These are phyloP conservation scores for Bovichtus variegatus DNA, from an alignment of 2,797 vertebrate species.

Conservation along the genomic window DNA sequence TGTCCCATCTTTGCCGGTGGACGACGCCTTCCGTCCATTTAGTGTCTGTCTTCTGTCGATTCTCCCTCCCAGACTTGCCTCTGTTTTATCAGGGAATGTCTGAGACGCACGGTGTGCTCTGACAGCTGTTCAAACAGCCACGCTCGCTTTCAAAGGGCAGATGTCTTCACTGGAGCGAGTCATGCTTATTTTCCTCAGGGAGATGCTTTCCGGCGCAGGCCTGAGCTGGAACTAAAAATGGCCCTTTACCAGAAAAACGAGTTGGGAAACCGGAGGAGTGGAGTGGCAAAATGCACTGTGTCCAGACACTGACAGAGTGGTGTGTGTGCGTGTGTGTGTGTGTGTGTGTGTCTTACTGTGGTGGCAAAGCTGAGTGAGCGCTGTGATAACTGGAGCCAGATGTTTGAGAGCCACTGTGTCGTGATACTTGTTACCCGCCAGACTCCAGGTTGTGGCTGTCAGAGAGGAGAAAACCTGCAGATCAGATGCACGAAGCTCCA, in stretches of 20 bases:
- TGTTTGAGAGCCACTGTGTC: slow-evolving; percentile 55
- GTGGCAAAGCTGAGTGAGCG: slow-evolving; percentile 62
- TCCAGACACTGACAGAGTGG: slow-evolving; percentile 50
- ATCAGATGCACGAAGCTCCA: not conserved
- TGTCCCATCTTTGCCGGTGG: slow-evolving; percentile 19
- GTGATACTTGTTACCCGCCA: slow-evolving; percentile 39
- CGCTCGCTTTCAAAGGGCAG: slow-evolving; percentile 86
- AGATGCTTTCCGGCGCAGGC: slow-evolving; percentile 81
- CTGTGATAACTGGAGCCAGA: slow-evolving; percentile 74
- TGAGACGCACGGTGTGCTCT: slow-evolving; percentile 76
- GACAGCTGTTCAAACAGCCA: slow-evolving; percentile 89
- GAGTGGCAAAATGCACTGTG: slow-evolving; percentile 64
- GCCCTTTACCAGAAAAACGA: slow-evolving; percentile 72
- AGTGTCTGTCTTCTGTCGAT: slow-evolving; percentile 62
- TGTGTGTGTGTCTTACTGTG: too few species aligned
- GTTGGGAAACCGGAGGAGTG: slow-evolving; percentile 58
- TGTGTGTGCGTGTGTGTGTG: slow-evolving; percentile 25
- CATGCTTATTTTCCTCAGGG: slow-evolving; percentile 87
- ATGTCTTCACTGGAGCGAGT: slow-evolving; percentile 87
- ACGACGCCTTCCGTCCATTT: slow-evolving; percentile 50
- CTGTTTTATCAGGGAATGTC: slow-evolving; percentile 83
- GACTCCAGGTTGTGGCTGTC: slow-evolving; percentile 26
- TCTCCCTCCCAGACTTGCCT: slow-evolving; percentile 61
- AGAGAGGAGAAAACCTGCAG: slow-evolving; percentile 19
- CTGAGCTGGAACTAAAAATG: slow-evolving; percentile 66